Conservation (phyloP, 2,888 invertebrate genomes). For the Cremastobaeus sp. region DNA sequence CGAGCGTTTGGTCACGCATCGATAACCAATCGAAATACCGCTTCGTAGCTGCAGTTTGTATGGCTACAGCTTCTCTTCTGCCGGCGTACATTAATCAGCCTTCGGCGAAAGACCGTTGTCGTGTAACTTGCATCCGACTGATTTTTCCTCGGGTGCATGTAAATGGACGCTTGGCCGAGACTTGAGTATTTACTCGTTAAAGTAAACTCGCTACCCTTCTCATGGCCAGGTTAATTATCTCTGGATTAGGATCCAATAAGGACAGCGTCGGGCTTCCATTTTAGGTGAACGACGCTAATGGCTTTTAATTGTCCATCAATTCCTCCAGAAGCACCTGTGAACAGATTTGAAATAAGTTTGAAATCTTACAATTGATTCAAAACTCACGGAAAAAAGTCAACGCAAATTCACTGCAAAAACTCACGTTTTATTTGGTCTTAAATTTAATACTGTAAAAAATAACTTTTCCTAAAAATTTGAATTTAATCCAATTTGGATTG, state of each 20-base stretch:
- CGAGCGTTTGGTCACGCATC: conserved; percentile 53
- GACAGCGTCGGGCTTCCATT: conserved; percentile 49
- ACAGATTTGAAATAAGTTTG: conserved; percentile 29
- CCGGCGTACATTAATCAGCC: conserved; percentile 70
- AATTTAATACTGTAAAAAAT: no score
- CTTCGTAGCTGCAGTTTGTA: conserved; percentile 32
- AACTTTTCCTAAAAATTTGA: no score
- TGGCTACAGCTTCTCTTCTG: conserved; percentile 53
- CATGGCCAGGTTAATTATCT: conserved; percentile 70
- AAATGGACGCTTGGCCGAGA: conserved; percentile 35
- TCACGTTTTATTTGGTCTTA: no score
- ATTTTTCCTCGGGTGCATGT: conserved; percentile 66
- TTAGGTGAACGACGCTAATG: conserved; percentile 44
- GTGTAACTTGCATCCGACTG: conserved; percentile 68
- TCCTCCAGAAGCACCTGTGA: conserved; percentile 37
- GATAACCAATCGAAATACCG: conserved; percentile 50
- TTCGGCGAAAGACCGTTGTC: conserved; percentile 70
- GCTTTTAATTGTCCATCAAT: conserved; percentile 57
- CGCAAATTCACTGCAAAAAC: no score
- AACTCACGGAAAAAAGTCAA: no score
- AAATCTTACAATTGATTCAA: no score
- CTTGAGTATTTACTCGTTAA: conserved; percentile 64
- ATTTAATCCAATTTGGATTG: no score
- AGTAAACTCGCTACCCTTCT: conserved; percentile 67
- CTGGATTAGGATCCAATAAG: conserved; percentile 66